Percentiles rank a stretch among this genome's conserved stretches.
These are phyloP conservation scores for Ochropacha duplaris DNA, from an alignment of 2,888 invertebrate genomes.

Conservation along the genomic window DNA sequence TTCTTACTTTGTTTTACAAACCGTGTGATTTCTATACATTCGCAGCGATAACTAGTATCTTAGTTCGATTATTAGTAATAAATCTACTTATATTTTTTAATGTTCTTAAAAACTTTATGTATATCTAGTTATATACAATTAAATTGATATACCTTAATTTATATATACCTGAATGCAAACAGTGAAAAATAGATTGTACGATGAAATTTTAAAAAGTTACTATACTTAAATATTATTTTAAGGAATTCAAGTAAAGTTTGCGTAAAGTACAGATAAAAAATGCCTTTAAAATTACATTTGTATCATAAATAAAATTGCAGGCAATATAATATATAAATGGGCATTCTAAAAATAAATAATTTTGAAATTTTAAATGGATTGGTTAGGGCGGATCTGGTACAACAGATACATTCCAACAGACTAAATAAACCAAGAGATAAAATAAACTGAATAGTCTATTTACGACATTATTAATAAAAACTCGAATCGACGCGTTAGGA, in stretches of 20 bases:
- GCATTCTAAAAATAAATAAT: background rate
- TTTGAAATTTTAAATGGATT: slow-evolving; percentile 25
- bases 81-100: slow-evolving; percentile 60
- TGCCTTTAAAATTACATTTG: background rate
- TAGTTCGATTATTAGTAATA: slow-evolving; percentile 65
- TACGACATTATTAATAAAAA: background rate
- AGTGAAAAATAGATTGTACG: background rate
- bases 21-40: slow-evolving; percentile 70
- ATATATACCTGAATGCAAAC: background rate
- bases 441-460: slow-evolving; percentile 14
- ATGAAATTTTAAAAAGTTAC: background rate
- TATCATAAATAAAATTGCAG: background rate
- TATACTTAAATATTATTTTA: background rate
- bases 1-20: slow-evolving; percentile 59
- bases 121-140: slow-evolving; percentile 18
- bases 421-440: slow-evolving; percentile 13
- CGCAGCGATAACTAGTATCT: slow-evolving; percentile 69
- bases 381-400: slow-evolving; percentile 59
- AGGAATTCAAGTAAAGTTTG: background rate
- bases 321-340: background rate
- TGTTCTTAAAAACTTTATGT: slow-evolving; percentile 47
- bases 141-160: background rate
- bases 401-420: slow-evolving; percentile 41
- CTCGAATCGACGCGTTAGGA: background rate
- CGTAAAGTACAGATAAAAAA: background rate